phyloP scores from a whole-genome alignment of 2,888 invertebrate genomes.

The Listrodromus nycthemerus region DNA sequence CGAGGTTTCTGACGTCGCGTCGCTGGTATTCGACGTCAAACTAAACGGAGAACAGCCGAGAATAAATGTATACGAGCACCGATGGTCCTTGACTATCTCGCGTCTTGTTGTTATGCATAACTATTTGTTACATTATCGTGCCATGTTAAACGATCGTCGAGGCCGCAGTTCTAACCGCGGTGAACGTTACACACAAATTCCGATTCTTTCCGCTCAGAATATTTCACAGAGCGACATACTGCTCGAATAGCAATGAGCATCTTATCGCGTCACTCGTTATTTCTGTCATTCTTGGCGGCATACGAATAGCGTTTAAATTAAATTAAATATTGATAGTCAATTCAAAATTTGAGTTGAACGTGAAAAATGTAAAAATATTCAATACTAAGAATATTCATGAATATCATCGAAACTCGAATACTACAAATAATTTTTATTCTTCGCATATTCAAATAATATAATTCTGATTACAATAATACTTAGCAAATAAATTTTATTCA shows the following conservation, averaged over 20 bases:
- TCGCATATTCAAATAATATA: too few species aligned
- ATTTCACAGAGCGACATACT: not conserved
- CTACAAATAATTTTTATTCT: too few species aligned
- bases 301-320: too few species aligned
- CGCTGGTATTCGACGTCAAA: constrained; percentile 44
- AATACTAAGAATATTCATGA: too few species aligned
- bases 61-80: constrained; percentile 4
- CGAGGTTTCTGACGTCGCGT: constrained; percentile 43
- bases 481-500: too few species aligned
- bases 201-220: not conserved
- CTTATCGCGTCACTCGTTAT: not conserved
- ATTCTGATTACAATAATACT: too few species aligned
- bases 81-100: constrained; percentile 60
- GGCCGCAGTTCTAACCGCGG: constrained; percentile 34
- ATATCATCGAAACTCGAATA: too few species aligned
- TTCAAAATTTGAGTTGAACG: too few species aligned
- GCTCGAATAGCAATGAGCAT: not conserved
- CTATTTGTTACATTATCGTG: constrained; percentile 52
- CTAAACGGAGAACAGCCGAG: not conserved
- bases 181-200: constrained; percentile 37
- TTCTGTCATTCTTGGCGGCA: not conserved
- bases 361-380: too few species aligned
- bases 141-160: constrained; percentile 55
- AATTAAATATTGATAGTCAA: too few species aligned
- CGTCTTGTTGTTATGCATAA: constrained; percentile 37